Evolutionary conservation across 2,113 vertebrate genomes (phyloP).

Genomic region (Ceratotherium simum): DNA sequence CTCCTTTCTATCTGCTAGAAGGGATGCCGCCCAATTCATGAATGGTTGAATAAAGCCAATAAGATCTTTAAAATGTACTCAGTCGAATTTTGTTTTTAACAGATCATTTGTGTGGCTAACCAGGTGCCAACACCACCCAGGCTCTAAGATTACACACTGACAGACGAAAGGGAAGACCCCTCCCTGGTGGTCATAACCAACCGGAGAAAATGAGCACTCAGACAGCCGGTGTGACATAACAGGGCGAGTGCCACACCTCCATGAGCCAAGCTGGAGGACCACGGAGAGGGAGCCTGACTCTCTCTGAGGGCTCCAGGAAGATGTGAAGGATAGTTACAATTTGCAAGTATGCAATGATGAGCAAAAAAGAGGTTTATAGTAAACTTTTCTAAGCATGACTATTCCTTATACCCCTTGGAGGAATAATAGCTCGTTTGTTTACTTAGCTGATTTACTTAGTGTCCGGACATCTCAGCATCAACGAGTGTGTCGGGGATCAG

Average conservation of each 20-base stretch:
- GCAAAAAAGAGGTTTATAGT: not conserved
- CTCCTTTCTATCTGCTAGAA: too few relatives aligned
- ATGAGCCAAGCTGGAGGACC: not conserved
- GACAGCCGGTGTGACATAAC: not conserved
- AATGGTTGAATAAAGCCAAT: too few relatives aligned
- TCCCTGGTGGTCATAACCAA: not conserved
- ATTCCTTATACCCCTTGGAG: not conserved
- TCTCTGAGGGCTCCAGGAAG: not conserved
- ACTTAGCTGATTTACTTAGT: not conserved
- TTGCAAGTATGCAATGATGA: not conserved
- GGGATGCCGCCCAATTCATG: too few relatives aligned
- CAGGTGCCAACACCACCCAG: not conserved
- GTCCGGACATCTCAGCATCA: not conserved
- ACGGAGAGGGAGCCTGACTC: not conserved
- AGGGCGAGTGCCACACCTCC: not conserved
- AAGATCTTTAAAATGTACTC: too few relatives aligned
- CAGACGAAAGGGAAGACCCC: not conserved
- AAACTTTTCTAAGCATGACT: not conserved
- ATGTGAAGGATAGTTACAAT: not conserved
- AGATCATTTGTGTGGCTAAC: not conserved
- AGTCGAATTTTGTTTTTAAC: too few relatives aligned
- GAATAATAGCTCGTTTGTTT: not conserved
- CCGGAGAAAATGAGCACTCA: not conserved
- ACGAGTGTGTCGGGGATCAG: not conserved
- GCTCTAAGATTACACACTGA: not conserved